Conservation (phyloP, 2,113 vertebrate species). For the Holacanthus passer region DNA sequence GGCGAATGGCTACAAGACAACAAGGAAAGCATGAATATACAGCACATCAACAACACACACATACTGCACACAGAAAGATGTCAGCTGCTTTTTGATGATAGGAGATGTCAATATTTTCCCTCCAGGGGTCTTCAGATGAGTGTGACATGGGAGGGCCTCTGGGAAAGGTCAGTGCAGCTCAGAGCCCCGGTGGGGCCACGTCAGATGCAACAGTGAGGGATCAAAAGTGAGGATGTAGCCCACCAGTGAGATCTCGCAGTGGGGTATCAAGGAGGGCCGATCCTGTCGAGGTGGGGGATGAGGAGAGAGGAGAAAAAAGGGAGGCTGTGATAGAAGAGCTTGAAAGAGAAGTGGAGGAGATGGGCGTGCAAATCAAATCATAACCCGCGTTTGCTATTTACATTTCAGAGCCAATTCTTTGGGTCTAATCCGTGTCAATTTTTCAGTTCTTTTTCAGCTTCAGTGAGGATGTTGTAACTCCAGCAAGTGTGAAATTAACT, state of each 20-base stretch:
- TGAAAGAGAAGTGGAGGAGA: neutral
- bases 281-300: neutral
- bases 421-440: neutral
- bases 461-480: neutral
- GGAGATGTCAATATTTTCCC: conserved; percentile 36
- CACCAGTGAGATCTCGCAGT: conserved; percentile 18
- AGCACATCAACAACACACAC: neutral
- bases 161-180: conserved; percentile 56
- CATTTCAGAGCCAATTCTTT: neutral
- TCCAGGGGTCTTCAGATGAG: conserved; percentile 45
- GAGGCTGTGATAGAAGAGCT: neutral
- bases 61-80: neutral
- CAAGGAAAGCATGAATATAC: neutral
- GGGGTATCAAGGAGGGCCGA: conserved; percentile 9
- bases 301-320: neutral
- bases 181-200: neutral
- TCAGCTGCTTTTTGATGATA: conserved; percentile 35
- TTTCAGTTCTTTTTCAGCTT: neutral
- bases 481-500: conserved; percentile 4
- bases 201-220: conserved; percentile 44
- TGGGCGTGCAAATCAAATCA: neutral
- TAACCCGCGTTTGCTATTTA: neutral
- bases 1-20: neutral
- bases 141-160: conserved; percentile 20
- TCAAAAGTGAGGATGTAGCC: conserved; percentile 35